Base-by-base conservation (phyloP, 1,140 invertebrate species). In the Copidosoma floridanum region DNA sequence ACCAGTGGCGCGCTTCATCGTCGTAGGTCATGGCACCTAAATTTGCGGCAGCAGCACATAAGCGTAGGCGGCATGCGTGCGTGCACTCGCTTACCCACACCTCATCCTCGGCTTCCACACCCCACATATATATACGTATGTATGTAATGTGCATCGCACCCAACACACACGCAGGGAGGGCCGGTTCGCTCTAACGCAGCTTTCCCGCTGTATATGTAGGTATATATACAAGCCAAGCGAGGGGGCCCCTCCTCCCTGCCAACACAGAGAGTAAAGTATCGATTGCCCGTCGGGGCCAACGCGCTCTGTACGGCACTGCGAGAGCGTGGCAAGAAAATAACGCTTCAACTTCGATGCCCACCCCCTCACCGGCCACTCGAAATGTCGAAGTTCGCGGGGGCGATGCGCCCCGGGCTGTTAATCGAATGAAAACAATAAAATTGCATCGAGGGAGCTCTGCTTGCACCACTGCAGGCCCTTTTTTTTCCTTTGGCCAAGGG, bases 11-110 rank as follows among this genome's bases (percentile, higher is more conserved):
- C n/a, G n/a, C n/a, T n/a, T n/a, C n/a, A n/a, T n/a, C 23, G 52
- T 61, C 59, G 52, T 61, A 61, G 59, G 59, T 61, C 59, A 61
- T 61, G 59, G 59, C 59, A 43, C 46, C 46, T 50, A 54, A 48
- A 47, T 32, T 32, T 6, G 29, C 29, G 29, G 29, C 29, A 12
- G 6, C 6, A 32, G 29, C 29, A 12, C 6, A 12, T 32, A 32
- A n/a, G 29, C 12, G 29, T 32, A 8, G 29, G 29, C 29, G 6
- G 29, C 29, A 8, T 32, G 29, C 29, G 29, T 12, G 29, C 29
- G 29, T 12, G 29, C 29, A 6, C n/a, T n/a, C n/a, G n/a, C n/a
- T n/a, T n/a, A n/a, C n/a, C n/a, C n/a, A n/a, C 29, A 32, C 29
- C 6, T 32, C 29, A 32, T 32, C n/a, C n/a, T n/a, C n/a, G n/a